Conservation (phyloP, 2,797 vertebrate species). For the Poecilia wingei region DNA sequence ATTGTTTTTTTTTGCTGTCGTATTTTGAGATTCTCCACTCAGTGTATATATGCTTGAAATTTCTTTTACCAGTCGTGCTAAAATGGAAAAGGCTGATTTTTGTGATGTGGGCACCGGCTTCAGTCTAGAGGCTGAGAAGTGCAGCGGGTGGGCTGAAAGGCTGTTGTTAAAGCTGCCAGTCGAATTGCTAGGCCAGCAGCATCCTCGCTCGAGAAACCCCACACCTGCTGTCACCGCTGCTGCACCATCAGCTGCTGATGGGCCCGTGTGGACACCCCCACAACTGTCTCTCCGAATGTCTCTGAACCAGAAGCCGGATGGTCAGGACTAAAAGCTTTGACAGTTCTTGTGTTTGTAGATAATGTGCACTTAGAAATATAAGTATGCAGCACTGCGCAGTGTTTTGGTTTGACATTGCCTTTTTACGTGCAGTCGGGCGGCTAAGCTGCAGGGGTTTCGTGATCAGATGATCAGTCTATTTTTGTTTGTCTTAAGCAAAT, state of each 20-base stretch:
- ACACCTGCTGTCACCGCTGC: conserved; percentile 52
- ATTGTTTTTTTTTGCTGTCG: not conserved
- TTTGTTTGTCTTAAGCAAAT: conserved; percentile 38
- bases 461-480: conserved; percentile 26
- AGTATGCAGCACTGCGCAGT: not conserved
- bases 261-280: conserved; percentile 24
- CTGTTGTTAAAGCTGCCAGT: conserved; percentile 58
- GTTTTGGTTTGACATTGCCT: not conserved
- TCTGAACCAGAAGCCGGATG: not conserved
- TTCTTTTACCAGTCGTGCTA: not conserved
- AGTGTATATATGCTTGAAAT: not conserved
- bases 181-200: conserved; percentile 61
- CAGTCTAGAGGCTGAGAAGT: conserved; percentile 19
- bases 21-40: not conserved
- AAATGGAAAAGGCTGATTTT: conserved; percentile 16
- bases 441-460: not conserved
- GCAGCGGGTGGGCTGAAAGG: conserved; percentile 32
- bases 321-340: not conserved
- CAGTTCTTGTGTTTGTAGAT: conserved; percentile 13
- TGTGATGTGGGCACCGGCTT: conserved; percentile 21
- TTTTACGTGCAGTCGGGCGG: not conserved
- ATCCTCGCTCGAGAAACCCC: conserved; percentile 31
- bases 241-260: conserved; percentile 57
- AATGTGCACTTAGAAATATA: not conserved
- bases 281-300: conserved; percentile 39